Conservation (phyloP, 2,888 invertebrate genomes). For the Diadegma fenestrale region DNA sequence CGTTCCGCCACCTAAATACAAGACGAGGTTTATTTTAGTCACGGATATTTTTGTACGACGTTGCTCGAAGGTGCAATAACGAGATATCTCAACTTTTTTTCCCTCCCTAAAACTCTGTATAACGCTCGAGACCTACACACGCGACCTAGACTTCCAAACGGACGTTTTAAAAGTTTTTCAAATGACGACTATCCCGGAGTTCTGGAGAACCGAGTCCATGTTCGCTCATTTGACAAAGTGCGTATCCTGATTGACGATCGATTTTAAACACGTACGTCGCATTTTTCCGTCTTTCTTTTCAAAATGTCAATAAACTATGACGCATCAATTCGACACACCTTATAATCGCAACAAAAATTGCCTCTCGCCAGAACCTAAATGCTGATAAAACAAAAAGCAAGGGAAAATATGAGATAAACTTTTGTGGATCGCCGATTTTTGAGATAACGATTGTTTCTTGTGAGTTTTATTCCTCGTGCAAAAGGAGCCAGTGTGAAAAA, state of each 20-base stretch:
- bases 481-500: constrained; percentile 6
- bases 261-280: constrained; percentile 20
- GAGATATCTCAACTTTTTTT: constrained; percentile 44
- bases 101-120: constrained; percentile 4
- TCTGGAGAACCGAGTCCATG: constrained; percentile 66
- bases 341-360: not conserved
- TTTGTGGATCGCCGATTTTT: constrained; percentile 6
- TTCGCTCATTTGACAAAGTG: constrained; percentile 71
- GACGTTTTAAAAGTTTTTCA: not conserved
- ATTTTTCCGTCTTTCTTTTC: not conserved
- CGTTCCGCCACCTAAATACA: constrained; percentile 66
- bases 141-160: not conserved
- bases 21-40: constrained; percentile 69
- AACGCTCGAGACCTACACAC: not conserved
- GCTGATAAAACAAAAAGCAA: constrained; percentile 14
- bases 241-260: constrained; percentile 60
- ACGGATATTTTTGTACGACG: constrained; percentile 73
- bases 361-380: not conserved
- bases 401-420: constrained; percentile 15
- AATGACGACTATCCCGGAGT: constrained; percentile 53
- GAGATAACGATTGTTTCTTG: constrained; percentile 47
- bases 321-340: constrained; percentile 15
- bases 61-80: constrained; percentile 71
- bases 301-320: constrained; percentile 3
- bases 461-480: constrained; percentile 14